phyloP scores from a whole-genome alignment of 2,888 invertebrate genomes.

The Platycnemis pennipes region DNA sequence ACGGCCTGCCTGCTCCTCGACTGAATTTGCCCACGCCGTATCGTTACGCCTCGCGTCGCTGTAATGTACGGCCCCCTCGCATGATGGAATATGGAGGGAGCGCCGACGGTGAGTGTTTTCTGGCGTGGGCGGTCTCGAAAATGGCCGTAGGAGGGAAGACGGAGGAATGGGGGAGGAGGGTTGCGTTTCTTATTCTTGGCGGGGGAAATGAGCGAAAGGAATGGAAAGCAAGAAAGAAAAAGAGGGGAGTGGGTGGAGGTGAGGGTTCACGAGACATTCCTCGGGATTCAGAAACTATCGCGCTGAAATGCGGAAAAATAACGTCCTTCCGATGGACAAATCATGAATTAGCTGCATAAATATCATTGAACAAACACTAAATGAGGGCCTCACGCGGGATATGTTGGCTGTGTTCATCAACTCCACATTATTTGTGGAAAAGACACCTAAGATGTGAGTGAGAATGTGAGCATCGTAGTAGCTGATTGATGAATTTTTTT shows the following conservation, averaged over 20 bases:
- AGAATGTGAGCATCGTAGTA: no score
- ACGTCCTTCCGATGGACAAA: no score
- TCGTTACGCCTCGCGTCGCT: constrained; percentile 16
- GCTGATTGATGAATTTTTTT: no score
- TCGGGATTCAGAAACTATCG: background rate
- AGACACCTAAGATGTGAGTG: no score
- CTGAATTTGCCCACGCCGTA: background rate
- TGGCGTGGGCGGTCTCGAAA: background rate
- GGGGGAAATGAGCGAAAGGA: no score
- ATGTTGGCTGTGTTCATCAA: no score
- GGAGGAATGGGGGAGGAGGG: background rate
- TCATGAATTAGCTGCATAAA: no score
- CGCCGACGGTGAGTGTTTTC: background rate
- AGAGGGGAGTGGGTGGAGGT: background rate
- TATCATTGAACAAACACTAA: no score
- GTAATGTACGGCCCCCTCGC: constrained; percentile 18
- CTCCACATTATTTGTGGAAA: no score
- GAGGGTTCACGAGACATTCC: background rate
- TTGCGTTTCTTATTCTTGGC: no score
- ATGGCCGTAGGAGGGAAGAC: background rate
- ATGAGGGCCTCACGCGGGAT: no score
- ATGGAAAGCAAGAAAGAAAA: no score
- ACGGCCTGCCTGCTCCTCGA: background rate
- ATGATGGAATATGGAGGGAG: constrained; percentile 6
- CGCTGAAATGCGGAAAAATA: background rate